These are phyloP conservation scores for Chydorus sphaericus DNA, from an alignment of 2,888 invertebrate genomes.

Conservation along the genomic window DNA sequence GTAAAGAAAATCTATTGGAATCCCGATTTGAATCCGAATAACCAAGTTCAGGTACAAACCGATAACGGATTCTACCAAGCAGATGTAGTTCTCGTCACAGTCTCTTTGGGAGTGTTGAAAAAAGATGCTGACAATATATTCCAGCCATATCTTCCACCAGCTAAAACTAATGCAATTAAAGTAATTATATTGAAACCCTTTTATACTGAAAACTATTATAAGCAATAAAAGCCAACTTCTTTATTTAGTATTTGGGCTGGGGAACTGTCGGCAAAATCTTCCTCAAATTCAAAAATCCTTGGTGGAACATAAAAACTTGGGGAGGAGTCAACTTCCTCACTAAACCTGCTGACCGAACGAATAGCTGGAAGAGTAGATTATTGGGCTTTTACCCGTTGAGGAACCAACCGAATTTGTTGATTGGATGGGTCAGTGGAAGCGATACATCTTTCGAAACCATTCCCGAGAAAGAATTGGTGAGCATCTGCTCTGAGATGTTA, in stretches of 20 bases:
- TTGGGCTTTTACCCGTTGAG: constrained; percentile 51
- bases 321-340: constrained; percentile 38
- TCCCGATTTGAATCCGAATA: background rate
- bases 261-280: constrained; percentile 53
- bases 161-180: constrained; percentile 41
- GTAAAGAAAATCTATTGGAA: too few species aligned
- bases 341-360: constrained; percentile 19
- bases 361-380: constrained; percentile 46
- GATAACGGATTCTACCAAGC: constrained; percentile 40
- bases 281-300: constrained; percentile 42
- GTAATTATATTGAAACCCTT: constrained; percentile 22
- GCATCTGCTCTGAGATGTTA: constrained; percentile 38
- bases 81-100: constrained; percentile 49
- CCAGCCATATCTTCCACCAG: constrained; percentile 37
- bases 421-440: constrained; percentile 53
- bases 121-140: constrained; percentile 38
- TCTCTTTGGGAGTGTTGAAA: constrained; percentile 54
- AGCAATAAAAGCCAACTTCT: too few species aligned
- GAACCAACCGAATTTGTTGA: constrained; percentile 44
- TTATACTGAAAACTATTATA: too few species aligned
- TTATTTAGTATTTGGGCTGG: constrained; percentile 36
- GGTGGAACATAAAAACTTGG: constrained; percentile 45
- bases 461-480: constrained; percentile 36
- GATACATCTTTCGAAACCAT: constrained; percentile 46
- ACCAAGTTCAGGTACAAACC: constrained; percentile 32